Evolutionary conservation across 1,140 invertebrate genomes (phyloP), one percentile per base, ranked within the genome.

Genomic region (Nixonia krombeini): DNA sequence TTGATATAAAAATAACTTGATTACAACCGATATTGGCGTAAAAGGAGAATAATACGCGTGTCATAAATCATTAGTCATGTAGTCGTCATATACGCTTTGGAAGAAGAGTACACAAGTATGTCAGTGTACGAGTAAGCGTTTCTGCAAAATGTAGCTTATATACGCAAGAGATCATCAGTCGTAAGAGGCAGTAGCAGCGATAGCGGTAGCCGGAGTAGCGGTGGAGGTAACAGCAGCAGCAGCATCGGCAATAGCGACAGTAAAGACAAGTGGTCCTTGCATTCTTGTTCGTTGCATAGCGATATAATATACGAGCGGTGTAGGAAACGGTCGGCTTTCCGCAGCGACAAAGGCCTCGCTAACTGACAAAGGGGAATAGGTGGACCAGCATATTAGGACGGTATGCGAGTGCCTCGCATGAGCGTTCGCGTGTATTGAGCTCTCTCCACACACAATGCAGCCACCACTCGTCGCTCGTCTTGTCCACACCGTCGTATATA

Each of bases 281-380:
- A 71, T 71, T 67, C 69, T 58, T 63, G 41, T 71, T 26, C 37
- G 52, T 63, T 63, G 69, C 69, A 71, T 71, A 58, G 68, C 58
- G 69, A 71, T 71, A 67, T 67, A 71, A 71, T 71, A 67, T 71
- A 71, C 69, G 69, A 71, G 69, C 69, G 69, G 42, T 65, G 69
- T 57, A 71, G 69, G 58, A 71, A 71, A 61, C 69, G 45, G 69
- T 71, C 69, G 69, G 69, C 69, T 71, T 67, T 63, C 52, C 63
- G 62, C 53, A 49, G 62, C 69, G 69, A 71, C 63, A 71, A 71
- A 71, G 69, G 69, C 58, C 50, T 67, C 56, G 63, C 68, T 63
- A 71, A 71, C 69, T 67, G 69, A 71, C 68, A 67, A 71, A 71
- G 69, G 68, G 49, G 69, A 65, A 71, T 71, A 71, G 68, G 45